Evolutionary conservation across 2,113 vertebrate species (phyloP), one percentile per base, ranked within the genome.

Genomic region (Cyanoramphus novaezelandiae): DNA sequence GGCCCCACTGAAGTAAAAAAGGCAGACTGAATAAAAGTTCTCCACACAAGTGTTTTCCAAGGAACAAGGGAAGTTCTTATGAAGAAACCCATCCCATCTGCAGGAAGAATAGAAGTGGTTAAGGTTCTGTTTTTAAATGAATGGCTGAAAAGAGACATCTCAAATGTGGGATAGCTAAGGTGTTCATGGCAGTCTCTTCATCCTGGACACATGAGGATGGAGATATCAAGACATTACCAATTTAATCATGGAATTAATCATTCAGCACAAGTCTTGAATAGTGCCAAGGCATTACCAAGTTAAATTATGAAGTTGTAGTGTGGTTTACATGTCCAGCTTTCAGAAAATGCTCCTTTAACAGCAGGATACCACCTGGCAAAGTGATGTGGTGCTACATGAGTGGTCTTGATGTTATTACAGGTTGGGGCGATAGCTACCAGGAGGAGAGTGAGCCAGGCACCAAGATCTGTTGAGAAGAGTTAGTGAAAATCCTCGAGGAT

Each of bases 131-230:
- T 94, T 85, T 55, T 23, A 60, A 53, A 64, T 15, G 13, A 49
- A 31, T 5, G 11, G 15, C 18, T 50, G 68, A 76, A 60, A 50
- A 65, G 63, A 52, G 29, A 59, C 39, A 37, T 20, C 55, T 75
- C n/a, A 47, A 13, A 19, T 35, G n/a, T 49, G 0, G 0, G 35
- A 6, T 55, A 49, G 20, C 4, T 53, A 24, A 28, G 0, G 1
- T 44, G 44, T 10, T 62, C 2, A 1, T 57, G 67, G 33, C 20
- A 88, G 27, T 39, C 21, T 76, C 17, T 57, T 63, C 49, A 70
- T 37, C 37, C 24, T 41, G 59, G 44, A 64, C 7, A n/a, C 1
- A 10, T 28, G 14, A 80, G 18, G 25, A 33, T 50, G 33, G 33
- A 60, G 2, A 4, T 80, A 83, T 55, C 41, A 46, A 28, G 8